phyloP scores from a whole-genome alignment of 1,140 invertebrate species.

The Papilio aristodemus region DNA sequence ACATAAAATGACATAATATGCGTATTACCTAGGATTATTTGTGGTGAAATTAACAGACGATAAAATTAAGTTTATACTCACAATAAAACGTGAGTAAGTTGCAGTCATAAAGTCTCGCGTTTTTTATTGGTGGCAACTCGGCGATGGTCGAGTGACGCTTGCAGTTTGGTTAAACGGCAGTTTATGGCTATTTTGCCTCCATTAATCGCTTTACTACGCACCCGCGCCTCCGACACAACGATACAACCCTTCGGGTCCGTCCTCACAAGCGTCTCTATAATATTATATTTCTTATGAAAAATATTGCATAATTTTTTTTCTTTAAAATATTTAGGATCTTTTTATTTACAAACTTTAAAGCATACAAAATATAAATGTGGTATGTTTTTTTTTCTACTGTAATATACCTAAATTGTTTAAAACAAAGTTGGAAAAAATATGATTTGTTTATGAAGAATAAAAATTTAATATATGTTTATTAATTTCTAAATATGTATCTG shows the following conservation, averaged over 20 bases:
- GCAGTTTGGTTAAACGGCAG: conserved; percentile 80
- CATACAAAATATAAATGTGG: too few species aligned
- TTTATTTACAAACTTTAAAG: too few species aligned
- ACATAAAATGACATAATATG: conserved; percentile 69
- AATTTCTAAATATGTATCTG: background rate
- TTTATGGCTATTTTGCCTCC: conserved; percentile 79
- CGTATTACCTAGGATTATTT: conserved; percentile 75
- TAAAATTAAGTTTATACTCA: conserved; percentile 81
- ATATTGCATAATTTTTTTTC: too few species aligned
- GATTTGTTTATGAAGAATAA: background rate
- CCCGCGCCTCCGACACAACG: conserved; percentile 53
- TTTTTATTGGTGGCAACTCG: conserved; percentile 78
- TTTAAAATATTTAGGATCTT: too few species aligned
- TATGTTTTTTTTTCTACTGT: too few species aligned
- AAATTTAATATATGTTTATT: background rate
- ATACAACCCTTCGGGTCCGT: conserved; percentile 56
- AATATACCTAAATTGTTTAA: too few species aligned
- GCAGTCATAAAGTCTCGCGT: conserved; percentile 79
- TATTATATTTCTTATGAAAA: too few species aligned
- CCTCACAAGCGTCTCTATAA: background rate
- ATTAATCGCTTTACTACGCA: conserved; percentile 79
- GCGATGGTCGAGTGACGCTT: conserved; percentile 76
- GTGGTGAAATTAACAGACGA: conserved; percentile 80
- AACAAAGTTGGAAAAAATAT: too few species aligned
- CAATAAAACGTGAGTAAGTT: conserved; percentile 80